Evolutionary conservation across 2,888 invertebrate species (phyloP).

Genomic region (Coenonympha glycerion): DNA sequence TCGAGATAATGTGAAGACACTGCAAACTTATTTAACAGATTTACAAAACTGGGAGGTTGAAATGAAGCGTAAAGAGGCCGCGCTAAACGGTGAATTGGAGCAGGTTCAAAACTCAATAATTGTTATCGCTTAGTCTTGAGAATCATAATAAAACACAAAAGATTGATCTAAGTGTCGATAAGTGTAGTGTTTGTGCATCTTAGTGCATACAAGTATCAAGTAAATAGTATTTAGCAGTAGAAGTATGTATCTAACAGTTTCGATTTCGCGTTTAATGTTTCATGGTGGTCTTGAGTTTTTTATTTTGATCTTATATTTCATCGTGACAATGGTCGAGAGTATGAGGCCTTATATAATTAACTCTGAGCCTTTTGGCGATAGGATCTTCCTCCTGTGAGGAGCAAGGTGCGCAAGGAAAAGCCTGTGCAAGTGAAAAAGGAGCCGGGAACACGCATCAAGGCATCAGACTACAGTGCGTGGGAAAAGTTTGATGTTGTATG

Average conservation of each 20-base stretch:
- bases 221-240: too few species aligned
- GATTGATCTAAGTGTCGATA: neutral
- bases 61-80: slow-evolving; percentile 82
- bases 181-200: slow-evolving; percentile 4
- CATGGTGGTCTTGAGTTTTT: slow-evolving; percentile 21
- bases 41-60: slow-evolving; percentile 82
- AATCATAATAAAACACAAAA: neutral
- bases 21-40: slow-evolving; percentile 82
- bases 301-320: slow-evolving; percentile 24
- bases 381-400: slow-evolving; percentile 74
- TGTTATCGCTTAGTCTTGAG: slow-evolving; percentile 34
- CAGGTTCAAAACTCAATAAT: slow-evolving; percentile 52
- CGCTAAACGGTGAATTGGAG: slow-evolving; percentile 67
- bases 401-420: slow-evolving; percentile 62
- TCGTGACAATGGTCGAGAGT: slow-evolving; percentile 22
- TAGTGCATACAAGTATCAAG: neutral
- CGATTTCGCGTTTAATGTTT: slow-evolving; percentile 20
- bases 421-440: slow-evolving; percentile 46
- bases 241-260: slow-evolving; percentile 24
- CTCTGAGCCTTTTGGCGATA: slow-evolving; percentile 40
- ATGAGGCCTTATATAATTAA: slow-evolving; percentile 19
- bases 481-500: slow-evolving; percentile 86
- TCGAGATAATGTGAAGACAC: slow-evolving; percentile 81
- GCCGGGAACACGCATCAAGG: slow-evolving; percentile 68
- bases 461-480: slow-evolving; percentile 83